A percentile compares a stretch with the other conserved stretches of the same genome.
phyloP scores from a whole-genome alignment of 2,797 vertebrate species.

The Oreochromis mossambicus region DNA sequence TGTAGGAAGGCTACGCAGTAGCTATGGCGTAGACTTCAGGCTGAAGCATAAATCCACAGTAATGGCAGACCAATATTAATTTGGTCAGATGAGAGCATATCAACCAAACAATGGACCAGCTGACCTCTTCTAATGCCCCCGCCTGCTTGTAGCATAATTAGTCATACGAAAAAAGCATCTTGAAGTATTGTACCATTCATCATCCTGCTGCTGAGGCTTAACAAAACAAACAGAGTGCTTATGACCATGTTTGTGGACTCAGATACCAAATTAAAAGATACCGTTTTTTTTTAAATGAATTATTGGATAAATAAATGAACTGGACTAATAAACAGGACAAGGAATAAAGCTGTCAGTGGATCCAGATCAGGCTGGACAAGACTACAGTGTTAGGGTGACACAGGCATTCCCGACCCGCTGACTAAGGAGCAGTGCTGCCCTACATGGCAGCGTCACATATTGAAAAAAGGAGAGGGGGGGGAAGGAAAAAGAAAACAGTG shows the following conservation, averaged over 20 bases:
- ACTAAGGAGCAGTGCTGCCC: slow-evolving; percentile 50
- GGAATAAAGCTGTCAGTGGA: neutral
- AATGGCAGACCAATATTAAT: neutral
- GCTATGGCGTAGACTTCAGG: neutral
- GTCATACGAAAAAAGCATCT: neutral
- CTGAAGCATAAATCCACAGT: neutral
- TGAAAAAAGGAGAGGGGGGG: neutral
- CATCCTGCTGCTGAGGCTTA: neutral
- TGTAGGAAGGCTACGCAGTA: neutral
- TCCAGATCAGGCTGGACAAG: neutral
- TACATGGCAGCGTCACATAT: slow-evolving; percentile 60
- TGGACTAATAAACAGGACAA: neutral
- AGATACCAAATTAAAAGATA: neutral
- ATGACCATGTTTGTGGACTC: neutral
- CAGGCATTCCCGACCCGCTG: slow-evolving; percentile 53
- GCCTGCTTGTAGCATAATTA: neutral
- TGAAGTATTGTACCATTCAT: neutral
- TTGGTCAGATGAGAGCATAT: neutral
- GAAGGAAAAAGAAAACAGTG: slow-evolving; percentile 26
- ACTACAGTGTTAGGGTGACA: slow-evolving; percentile 8
- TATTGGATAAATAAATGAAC: neutral
- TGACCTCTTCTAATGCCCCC: neutral
- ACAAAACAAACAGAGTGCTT: neutral
- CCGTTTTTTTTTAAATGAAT: neutral
- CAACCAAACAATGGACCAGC: neutral